phyloP scores from a whole-genome alignment of 1,140 invertebrate genomes.

The Agrypnia vestita region DNA sequence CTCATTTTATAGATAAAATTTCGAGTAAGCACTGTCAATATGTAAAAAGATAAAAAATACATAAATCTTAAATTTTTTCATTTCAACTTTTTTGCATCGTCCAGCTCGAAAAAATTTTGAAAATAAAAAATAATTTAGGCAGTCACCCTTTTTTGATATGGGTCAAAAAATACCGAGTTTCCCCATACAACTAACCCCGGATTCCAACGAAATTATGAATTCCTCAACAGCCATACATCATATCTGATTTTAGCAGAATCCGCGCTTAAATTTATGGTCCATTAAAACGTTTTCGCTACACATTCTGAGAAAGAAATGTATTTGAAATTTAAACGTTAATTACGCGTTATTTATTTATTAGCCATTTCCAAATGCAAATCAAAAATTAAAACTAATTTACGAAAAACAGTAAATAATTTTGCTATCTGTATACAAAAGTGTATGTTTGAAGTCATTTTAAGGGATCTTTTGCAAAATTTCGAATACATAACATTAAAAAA shows the following conservation, averaged over 20 bases:
- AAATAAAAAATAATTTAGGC: no score
- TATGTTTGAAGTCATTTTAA: neutral
- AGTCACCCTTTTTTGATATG: no score
- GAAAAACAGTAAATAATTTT: no score
- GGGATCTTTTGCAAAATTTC: neutral
- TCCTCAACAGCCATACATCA: neutral
- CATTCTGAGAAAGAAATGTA: conserved; percentile 5
- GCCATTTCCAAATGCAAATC: neutral
- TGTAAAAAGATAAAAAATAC: no score
- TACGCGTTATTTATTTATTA: conserved; percentile 9
- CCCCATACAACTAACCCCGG: neutral
- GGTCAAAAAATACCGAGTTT: neutral
- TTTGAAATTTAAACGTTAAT: conserved; percentile 17
- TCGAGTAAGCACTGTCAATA: no score
- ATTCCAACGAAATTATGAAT: conserved; percentile 8
- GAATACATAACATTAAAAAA: neutral
- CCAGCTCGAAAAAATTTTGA: no score
- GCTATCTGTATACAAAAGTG: no score
- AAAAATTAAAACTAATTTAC: neutral
- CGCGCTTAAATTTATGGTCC: neutral
- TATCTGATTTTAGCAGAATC: conserved; percentile 18
- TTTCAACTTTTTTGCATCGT: no score
- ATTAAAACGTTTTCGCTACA: conserved; percentile 4
- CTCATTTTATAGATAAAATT: no score
- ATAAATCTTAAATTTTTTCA: no score